Evolutionary conservation across 1,140 invertebrate species (phyloP), one percentile per base, ranked within the genome.

Genomic region (Calliphora vicina): DNA sequence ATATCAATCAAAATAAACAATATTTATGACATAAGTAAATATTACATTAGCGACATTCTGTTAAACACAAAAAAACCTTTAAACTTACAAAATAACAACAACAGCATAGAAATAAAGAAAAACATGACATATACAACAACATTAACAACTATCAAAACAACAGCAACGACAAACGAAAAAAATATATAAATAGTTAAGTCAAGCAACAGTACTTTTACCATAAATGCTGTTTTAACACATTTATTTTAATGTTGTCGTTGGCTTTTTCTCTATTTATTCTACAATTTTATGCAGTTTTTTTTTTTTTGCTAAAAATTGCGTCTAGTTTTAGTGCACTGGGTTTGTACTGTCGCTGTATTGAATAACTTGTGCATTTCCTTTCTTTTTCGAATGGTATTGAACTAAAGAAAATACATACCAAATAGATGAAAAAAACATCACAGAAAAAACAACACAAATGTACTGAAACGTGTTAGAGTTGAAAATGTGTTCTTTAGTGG

Each of bases 21-120:
- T 67, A 67, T 67, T 67, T 67, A 67, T 67, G 61, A 67, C 61
- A 67, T 23, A 67, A 67, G 61, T 67, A 25, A 67, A 23, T 67
- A 67, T 67, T 67, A 67, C 61, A 67, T 67, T 67, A 67, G n/a
- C 61, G n/a, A 67, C 61, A 67, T 25, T 20, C 3, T 67, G 61
- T 20, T 23, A n/a, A 6, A 43, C n/a, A n/a, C n/a, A n/a, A n/a
- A n/a, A n/a, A n/a, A n/a, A n/a, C n/a, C n/a, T n/a, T n/a, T n/a
- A n/a, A 17, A 50, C 5, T 35, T 35, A 35, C 5, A 50, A 50
- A 12, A 50, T 50, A 13, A 50, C 12, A n/a, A 50, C 61, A 67
- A 23, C 0, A 2, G 15, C 61, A 67, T 10, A 23, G 17, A 57
- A 57, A 17, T 10, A 57, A 17, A 57, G 17, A 57, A 67, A 67